Evolutionary conservation across 2,797 vertebrate genomes (phyloP).

Genomic region (Sphaeramia orbicularis): DNA sequence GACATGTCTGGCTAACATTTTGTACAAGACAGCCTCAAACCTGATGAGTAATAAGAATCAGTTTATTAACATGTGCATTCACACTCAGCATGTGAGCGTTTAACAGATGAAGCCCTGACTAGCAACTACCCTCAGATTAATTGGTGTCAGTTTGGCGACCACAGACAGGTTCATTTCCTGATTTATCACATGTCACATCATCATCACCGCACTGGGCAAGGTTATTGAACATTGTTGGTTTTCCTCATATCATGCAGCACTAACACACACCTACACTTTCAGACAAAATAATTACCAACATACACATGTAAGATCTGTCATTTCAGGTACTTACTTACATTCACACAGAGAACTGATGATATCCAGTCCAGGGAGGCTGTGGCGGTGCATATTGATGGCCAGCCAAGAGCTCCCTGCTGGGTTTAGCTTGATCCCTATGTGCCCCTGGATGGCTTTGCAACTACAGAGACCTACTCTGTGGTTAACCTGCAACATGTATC

Average conservation of each 20-base stretch:
- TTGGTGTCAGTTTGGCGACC: no score
- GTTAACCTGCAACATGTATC: constrained; percentile 57
- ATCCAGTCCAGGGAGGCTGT: constrained; percentile 52
- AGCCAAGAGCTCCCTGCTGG: constrained; percentile 70
- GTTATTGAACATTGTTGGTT: no score
- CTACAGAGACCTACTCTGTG: constrained; percentile 58
- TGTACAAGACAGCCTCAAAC: no score
- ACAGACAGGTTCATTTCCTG: no score
- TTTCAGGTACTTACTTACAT: constrained; percentile 17
- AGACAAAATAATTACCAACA: constrained; percentile 32
- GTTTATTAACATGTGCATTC: no score
- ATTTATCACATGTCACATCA: no score
- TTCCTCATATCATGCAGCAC: neutral
- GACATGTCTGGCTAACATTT: no score
- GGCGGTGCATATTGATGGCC: constrained; percentile 74
- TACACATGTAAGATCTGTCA: constrained; percentile 15
- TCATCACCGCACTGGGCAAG: no score
- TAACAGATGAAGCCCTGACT: no score
- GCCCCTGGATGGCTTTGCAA: constrained; percentile 61
- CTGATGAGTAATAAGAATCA: no score
- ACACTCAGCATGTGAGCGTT: no score
- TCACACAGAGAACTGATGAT: constrained; percentile 44
- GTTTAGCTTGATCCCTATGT: constrained; percentile 71
- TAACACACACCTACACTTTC: constrained; percentile 23
- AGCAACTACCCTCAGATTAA: no score